Evolutionary conservation across 2,888 invertebrate species (phyloP), one percentile per base, ranked within the genome.

Genomic region (Podotricha telesiphe): DNA sequence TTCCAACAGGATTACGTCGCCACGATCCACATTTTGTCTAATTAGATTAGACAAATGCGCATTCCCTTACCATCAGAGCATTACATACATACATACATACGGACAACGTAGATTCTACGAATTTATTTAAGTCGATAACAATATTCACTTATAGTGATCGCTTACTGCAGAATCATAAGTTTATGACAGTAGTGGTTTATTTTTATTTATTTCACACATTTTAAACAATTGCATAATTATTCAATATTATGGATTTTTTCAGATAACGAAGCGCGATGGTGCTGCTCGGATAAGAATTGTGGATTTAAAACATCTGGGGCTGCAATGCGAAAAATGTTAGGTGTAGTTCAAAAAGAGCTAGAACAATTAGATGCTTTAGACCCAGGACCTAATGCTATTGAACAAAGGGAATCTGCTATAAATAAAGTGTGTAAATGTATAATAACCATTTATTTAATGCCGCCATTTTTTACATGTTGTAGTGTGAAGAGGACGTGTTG

Each of bases 271-370:
- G 93, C 95, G 0, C 72, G 81, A 42, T 96, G 96, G 96, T 94
- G 93, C 74, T 96, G 96, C 80, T 94, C 94, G 0, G 88, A 89
- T 17, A 87, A 83, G 67, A 94, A 94, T 67, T 97, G 97, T 80
- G 94, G 94, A 47, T 95, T 95, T 81, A 90, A 93, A 71, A 95
- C 95, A 0, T 91, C 93, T 2, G 94, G 94, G 10, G 83, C 86
- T 20, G 95, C 95, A 1, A 94, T 96, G 72, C 87, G 93, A 40
- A 94, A 94, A 81, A 94, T 95, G 63, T 86, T 95, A 55, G 83
- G 86, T 1, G 94, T 95, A 0, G 95, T 96, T 68, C 96, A 96
- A 81, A 84, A 93, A 0, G 96, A 96, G 80, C 88, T 96, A 0
- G 95, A 95, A 34, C 89, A 91, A 42, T 93, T 95, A 0, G 96